Base-by-base conservation (phyloP, 2,888 invertebrate genomes). In the Drosophila anomelani region DNA sequence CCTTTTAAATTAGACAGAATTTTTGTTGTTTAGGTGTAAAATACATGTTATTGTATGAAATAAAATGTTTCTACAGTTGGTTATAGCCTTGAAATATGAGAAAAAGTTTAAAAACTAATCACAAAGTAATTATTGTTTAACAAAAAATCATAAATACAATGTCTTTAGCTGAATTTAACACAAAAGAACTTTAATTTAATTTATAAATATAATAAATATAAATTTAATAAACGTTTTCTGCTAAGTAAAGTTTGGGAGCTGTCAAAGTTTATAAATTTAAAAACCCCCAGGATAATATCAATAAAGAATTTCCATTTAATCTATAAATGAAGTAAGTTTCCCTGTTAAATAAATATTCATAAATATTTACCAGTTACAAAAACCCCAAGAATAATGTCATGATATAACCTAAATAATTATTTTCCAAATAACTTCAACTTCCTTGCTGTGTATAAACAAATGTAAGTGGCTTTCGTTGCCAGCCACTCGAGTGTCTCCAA, bases 391-490 rank as follows among this genome's bases (percentile, higher is more conserved):
- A 15, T 4, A 46, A 23, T 15, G 26, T 29, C 15, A 7, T 8
- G 1, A 2, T 15, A 15, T 44, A n/a, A 12, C 17, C 12, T 4
- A 13, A 17, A 13, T 49, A 15, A 8, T 17, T 12, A 8, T 17
- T 12, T 13, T 13, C 8, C 32, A 20, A 34, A 53, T 4, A 3
- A 26, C 4, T 26, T 23, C 13, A 20, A 23, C 3, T 15, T 38
- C 3, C 13, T 64, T 17, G 32, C 39, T 2, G 23, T n/a, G 47
- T 56, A 26, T 23, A 17, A 6, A 29, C 67, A 67, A 44, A 49
- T 56, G 47, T 29, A 59, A 73, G 51, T 66, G 49, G 44, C 73
- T 73, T 73, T 73, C 71, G 56, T 43, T 69, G 44, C 39, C 71
- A 56, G 60, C 46, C 70, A 70, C 53, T 70, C 72, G 41, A 51